Evolutionary conservation across 2,888 invertebrate genomes (phyloP), one percentile per base, ranked within the genome.

Genomic region (Agonopterix subpropinquella): DNA sequence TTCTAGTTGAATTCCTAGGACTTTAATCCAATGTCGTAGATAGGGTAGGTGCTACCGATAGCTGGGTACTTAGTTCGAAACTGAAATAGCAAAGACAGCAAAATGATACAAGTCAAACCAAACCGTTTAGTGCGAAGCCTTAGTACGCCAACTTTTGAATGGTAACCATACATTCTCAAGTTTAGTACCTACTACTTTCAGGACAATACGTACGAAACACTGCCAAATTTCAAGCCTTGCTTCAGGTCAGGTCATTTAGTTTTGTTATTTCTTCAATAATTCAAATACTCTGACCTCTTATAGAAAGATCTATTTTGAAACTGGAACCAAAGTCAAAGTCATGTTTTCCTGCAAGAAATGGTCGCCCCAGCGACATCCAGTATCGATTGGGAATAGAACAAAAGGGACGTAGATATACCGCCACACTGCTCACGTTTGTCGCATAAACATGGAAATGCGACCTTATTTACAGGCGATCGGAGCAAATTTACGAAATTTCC

Each of bases 371-470:
- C 65, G 28, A 28, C 61, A 57, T 55, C 51, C 49, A 44, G 45
- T 86, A 87, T 87, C 86, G 87, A 87, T 87, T 80, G 72, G 62
- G 55, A 62, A 64, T 56, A 60, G 70, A 70, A 74, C 67, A 73
- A 82, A 65, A 71, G 76, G 65, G 82, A 81, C 63, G 55, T 54
- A 61, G 55, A 67, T 67, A 80, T 87, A 74, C 57, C 54, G 67
- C 73, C 60, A 56, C 58, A 57, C 77, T 64, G 57, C 64, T 86
- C 80, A 45, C 47, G 63, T 78, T 80, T 84, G 85, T 77, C 84
- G 87, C 86, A 86, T 83, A 75, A 80, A 79, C 77, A 78, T 77
- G 75, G 62, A 80, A 80, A 80, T 65, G 67, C 74, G 70, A 77
- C 75, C 70, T 71, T 79, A 78, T 76, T 72, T 69, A 73, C 73